These are phyloP conservation scores for Anadara kagoshimensis DNA, from an alignment of 1,140 invertebrate species.

Conservation along the genomic window DNA sequence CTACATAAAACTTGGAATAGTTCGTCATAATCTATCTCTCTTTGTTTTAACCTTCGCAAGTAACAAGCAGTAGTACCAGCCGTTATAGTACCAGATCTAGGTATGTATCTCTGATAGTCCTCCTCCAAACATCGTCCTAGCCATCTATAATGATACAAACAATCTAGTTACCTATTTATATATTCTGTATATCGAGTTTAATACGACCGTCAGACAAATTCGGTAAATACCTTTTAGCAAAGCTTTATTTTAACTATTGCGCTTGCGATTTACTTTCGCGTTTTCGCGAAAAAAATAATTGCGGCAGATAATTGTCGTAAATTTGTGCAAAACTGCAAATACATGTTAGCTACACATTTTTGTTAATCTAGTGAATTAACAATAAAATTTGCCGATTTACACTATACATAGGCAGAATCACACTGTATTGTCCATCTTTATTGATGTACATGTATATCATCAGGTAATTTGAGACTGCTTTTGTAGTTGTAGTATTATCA, in stretches of 20 bases:
- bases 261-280: background rate
- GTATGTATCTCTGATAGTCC: conserved; percentile 33
- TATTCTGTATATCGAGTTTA: background rate
- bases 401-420: no score
- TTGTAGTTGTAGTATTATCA: no score
- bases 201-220: background rate
- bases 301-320: background rate
- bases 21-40: conserved; percentile 43
- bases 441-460: no score
- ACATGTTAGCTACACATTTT: no score
- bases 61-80: conserved; percentile 31
- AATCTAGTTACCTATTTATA: background rate
- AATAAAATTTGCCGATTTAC: no score
- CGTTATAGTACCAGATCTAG: conserved; percentile 29
- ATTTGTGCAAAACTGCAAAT: background rate
- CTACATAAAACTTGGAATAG: conserved; percentile 34
- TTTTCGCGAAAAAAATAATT: background rate
- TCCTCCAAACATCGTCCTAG: conserved; percentile 36
- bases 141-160: conserved; percentile 17
- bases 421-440: no score
- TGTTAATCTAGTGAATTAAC: no score
- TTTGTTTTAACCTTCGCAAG: conserved; percentile 26
- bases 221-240: background rate
- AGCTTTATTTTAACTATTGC: background rate
- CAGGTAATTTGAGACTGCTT: no score